Percentiles rank a stretch among this genome's conserved stretches.
Conservation (phyloP, 2,113 vertebrate genomes). For the Neomonachus schauinslandi region DNA sequence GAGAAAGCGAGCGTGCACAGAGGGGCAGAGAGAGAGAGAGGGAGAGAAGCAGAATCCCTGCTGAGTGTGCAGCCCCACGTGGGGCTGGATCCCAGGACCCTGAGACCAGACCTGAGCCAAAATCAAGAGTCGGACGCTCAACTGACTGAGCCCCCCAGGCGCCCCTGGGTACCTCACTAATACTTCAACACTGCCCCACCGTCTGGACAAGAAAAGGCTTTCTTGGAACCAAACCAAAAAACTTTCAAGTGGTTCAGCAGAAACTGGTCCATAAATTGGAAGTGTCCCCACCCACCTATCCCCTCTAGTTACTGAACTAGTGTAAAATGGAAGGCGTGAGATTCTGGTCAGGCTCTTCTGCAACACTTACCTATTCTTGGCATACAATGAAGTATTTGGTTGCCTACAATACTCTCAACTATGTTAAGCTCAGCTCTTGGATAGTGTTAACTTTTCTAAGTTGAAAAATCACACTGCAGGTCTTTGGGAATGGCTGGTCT, state of each 20-base stretch:
- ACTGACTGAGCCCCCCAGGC: neutral
- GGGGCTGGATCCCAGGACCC: neutral
- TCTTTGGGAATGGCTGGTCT: neutral
- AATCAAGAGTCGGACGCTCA: neutral
- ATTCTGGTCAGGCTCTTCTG: neutral
- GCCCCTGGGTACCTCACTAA: neutral
- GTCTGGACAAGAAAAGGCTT: neutral
- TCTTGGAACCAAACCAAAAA: neutral
- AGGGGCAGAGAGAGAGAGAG: neutral
- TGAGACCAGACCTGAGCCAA: neutral
- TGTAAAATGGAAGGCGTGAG: neutral
- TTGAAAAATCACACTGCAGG: neutral
- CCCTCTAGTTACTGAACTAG: neutral
- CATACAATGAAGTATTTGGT: neutral
- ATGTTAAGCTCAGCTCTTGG: neutral
- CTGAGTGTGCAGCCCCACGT: neutral
- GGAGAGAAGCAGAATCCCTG: neutral
- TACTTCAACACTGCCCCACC: neutral
- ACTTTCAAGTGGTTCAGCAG: neutral
- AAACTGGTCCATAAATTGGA: neutral
- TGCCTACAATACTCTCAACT: neutral
- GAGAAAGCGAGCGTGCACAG: neutral
- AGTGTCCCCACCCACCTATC: neutral
- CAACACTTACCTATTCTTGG: neutral
- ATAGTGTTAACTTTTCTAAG: neutral